Percentiles rank a stretch among this genome's conserved stretches.
phyloP scores from a whole-genome alignment of 2,113 vertebrate species.

The Puffinus mauretanicus region DNA sequence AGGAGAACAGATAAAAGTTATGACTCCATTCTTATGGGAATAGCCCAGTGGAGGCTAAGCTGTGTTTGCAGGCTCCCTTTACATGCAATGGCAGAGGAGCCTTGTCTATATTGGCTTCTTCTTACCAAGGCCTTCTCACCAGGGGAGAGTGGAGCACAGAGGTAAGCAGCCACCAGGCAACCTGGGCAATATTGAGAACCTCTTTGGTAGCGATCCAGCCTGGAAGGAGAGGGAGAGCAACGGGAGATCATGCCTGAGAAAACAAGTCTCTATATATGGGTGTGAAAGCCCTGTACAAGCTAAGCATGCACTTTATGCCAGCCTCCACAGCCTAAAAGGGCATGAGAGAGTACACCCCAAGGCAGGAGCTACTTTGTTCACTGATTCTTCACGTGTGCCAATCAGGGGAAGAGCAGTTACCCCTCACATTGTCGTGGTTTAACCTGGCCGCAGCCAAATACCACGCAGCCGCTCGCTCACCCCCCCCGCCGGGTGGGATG shows the following conservation, averaged over 20 bases:
- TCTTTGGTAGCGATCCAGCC: background rate
- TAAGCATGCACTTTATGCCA: background rate
- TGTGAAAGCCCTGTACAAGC: background rate
- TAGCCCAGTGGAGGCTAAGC: background rate
- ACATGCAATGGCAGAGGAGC: background rate
- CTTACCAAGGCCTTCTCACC: background rate
- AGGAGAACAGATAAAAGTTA: background rate
- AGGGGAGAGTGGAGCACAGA: background rate
- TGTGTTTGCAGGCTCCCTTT: background rate
- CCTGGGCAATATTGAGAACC: background rate
- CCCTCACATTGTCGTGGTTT: too few species aligned
- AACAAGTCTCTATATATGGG: background rate
- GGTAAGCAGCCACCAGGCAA: background rate
- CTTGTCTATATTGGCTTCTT: background rate
- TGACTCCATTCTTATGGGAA: background rate
- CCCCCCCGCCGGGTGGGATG: too few species aligned
- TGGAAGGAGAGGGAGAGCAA: background rate
- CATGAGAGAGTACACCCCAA: background rate
- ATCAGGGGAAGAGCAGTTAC: background rate
- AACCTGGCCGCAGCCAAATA: too few species aligned
- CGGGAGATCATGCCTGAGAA: background rate
- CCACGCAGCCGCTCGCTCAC: too few species aligned
- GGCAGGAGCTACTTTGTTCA: background rate
- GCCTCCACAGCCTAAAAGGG: background rate
- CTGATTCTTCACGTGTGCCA: background rate